A percentile compares a stretch with the other conserved stretches of the same genome.
phyloP scores from a whole-genome alignment of 2,113 vertebrate species.

The Otis tarda region DNA sequence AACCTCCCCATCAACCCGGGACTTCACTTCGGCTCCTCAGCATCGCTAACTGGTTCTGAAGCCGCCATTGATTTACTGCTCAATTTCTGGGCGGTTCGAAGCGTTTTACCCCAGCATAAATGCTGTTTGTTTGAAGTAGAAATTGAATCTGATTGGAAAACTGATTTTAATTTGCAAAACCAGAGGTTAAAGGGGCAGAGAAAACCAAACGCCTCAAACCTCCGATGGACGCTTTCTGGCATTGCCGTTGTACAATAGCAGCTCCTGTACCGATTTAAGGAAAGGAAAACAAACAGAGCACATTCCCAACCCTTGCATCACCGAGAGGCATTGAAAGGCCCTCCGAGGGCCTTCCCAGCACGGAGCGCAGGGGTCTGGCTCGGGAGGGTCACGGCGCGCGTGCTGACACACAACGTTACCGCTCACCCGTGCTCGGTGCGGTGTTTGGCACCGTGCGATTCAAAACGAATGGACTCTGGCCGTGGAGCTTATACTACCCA shows the following conservation, averaged over 20 bases:
- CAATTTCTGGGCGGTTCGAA: background rate
- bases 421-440: accelerated
- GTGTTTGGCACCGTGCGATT: accelerated
- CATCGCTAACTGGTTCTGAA: background rate
- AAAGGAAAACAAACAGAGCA: background rate
- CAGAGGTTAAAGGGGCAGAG: background rate
- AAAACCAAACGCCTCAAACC: background rate
- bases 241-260: accelerated
- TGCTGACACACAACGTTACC: accelerated
- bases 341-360: background rate
- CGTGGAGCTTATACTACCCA: background rate
- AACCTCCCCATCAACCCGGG: background rate
- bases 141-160: background rate
- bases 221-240: accelerated
- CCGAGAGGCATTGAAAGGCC: background rate
- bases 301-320: background rate
- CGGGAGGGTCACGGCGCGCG: accelerated
- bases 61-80: background rate
- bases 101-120: background rate
- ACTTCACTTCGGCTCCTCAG: background rate
- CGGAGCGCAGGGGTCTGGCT: accelerated
- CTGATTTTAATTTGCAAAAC: conserved; percentile 7
- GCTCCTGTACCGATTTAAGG: background rate
- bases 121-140: background rate
- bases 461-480: accelerated